Evolutionary conservation across 1,140 invertebrate species (phyloP).

Genomic region (Ptiloglossa arizonensis): DNA sequence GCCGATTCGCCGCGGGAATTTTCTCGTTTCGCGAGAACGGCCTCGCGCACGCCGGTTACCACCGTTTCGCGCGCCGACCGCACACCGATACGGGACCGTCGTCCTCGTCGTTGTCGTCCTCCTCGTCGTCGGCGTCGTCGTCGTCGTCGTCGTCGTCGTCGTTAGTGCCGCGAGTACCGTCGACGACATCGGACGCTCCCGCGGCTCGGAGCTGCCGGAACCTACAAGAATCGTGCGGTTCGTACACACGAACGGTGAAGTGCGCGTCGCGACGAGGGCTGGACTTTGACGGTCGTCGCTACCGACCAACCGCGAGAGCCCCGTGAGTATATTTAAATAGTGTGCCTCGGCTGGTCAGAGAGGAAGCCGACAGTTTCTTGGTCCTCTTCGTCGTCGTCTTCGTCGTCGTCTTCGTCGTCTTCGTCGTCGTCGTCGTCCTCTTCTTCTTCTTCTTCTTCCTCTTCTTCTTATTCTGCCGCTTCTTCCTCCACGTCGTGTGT

Average conservation of each 20-base stretch:
- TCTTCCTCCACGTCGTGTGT: conserved; percentile 40
- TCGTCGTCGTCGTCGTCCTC: neutral
- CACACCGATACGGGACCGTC: neutral
- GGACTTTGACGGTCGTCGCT: conserved; percentile 49
- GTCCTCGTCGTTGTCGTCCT: neutral
- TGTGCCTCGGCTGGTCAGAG: conserved; percentile 62
- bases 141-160: conserved; percentile 8
- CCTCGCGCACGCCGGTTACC: neutral
- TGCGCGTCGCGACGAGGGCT: conserved; percentile 46
- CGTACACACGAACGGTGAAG: conserved; percentile 39
- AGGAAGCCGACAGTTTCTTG: conserved; percentile 57
- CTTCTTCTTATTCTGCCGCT: neutral
- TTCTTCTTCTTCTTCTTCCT: neutral
- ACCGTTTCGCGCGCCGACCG: neutral
- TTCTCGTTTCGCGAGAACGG: too few species aligned
- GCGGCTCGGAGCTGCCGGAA: conserved; percentile 3
- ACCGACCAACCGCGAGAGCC: conserved; percentile 43
- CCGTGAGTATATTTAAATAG: conserved; percentile 68
- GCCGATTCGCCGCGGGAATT: too few species aligned
- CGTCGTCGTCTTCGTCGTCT: conserved; percentile 7
- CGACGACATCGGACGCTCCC: conserved; percentile 9
- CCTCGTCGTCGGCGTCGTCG: neutral
- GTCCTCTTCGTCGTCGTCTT: conserved; percentile 36
- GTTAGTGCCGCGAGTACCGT: conserved; percentile 38
- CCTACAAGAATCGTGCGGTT: conserved; percentile 44